A percentile compares a stretch with the other conserved stretches of the same genome.
These are phyloP conservation scores for Drosophila bifasciata DNA, from an alignment of 1,140 invertebrate species.

Conservation along the genomic window DNA sequence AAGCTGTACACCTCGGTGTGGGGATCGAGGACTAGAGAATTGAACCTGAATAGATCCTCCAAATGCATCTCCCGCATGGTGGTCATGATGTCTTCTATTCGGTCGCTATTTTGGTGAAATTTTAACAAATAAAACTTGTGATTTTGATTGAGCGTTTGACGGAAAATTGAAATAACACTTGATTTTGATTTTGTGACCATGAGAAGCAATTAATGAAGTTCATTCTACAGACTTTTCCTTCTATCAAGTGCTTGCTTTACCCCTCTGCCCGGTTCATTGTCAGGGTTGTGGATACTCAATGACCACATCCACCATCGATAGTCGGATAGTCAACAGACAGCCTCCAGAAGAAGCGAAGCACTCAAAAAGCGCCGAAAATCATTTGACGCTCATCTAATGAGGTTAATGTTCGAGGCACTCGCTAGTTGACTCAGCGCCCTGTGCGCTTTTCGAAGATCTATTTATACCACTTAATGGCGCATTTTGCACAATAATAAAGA, in stretches of 20 bases:
- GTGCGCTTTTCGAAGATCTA: slow-evolving; percentile 73
- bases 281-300: neutral
- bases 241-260: no score
- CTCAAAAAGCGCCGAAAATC: slow-evolving; percentile 31
- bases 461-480: slow-evolving; percentile 78
- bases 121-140: neutral
- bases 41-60: slow-evolving; percentile 67
- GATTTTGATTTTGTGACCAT: neutral
- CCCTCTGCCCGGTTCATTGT: neutral
- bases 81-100: slow-evolving; percentile 29
- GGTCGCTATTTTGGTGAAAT: no score
- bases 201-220: neutral
- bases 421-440: slow-evolving; percentile 64
- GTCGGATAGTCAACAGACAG: slow-evolving; percentile 46
- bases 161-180: neutral
- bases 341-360: slow-evolving; percentile 17
- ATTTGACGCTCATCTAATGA: slow-evolving; percentile 74
- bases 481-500: slow-evolving; percentile 79
- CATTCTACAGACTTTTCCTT: no score
- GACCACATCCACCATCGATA: slow-evolving; percentile 6
- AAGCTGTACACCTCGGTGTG: slow-evolving; percentile 57
- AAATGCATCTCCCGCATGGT: slow-evolving; percentile 46
- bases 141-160: neutral
- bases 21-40: slow-evolving; percentile 53
- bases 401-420: slow-evolving; percentile 76